phyloP scores from a whole-genome alignment of 2,113 vertebrate genomes.

The Phasianus colchicus region DNA sequence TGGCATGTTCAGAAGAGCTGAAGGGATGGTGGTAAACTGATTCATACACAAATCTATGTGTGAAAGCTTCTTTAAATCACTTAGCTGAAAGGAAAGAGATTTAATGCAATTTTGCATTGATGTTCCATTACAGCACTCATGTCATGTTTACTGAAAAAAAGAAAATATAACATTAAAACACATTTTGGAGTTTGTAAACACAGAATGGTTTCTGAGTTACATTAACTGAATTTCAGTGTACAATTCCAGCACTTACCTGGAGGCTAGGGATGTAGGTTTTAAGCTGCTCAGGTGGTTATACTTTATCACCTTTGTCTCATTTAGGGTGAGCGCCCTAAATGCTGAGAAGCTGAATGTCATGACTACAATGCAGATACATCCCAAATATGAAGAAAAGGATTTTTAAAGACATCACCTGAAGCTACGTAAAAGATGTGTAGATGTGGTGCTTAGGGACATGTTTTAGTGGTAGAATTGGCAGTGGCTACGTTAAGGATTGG shows the following conservation, averaged over 20 bases:
- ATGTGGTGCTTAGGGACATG: neutral
- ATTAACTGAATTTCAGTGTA: neutral
- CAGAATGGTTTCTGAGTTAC: neutral
- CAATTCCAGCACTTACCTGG: neutral
- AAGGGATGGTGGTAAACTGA: constrained; percentile 84
- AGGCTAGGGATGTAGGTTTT: neutral
- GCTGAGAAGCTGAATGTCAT: neutral
- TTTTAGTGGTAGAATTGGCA: neutral
- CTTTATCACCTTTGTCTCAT: neutral
- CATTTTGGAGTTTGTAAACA: neutral
- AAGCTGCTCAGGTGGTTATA: neutral
- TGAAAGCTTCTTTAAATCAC: constrained; percentile 84
- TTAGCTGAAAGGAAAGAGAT: constrained; percentile 79
- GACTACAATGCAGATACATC: neutral
- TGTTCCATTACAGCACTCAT: neutral
- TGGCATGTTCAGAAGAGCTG: constrained; percentile 86
- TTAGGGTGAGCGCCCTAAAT: neutral
- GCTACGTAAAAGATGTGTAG: neutral
- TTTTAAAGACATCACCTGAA: neutral
- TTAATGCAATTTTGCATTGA: neutral
- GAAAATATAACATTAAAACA: neutral
- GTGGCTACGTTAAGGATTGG: neutral
- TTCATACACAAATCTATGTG: constrained; percentile 97
- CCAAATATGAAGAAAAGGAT: neutral
- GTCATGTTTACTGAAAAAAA: neutral